These are phyloP conservation scores for Chrysomallon squamiferum DNA, from an alignment of 1,140 invertebrate species.

Conservation along the genomic window DNA sequence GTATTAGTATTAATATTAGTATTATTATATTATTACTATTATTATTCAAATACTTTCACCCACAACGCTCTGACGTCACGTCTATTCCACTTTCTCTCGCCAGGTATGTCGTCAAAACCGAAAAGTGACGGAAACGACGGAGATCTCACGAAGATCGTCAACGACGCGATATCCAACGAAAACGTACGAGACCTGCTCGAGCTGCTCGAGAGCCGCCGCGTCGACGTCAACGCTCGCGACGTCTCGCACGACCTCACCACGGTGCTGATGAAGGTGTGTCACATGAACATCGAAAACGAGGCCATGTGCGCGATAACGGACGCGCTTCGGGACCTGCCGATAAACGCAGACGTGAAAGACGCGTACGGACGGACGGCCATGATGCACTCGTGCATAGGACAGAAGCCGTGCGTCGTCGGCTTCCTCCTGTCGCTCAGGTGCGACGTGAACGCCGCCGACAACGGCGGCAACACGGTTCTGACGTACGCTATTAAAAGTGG, in stretches of 20 bases:
- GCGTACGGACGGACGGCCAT: constrained; percentile 26
- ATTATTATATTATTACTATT: no score
- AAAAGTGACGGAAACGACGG: no score
- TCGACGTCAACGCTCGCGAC: constrained; percentile 10
- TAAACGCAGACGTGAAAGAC: constrained; percentile 30
- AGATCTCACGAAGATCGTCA: no score
- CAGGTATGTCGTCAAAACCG: no score
- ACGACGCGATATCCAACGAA: no score
- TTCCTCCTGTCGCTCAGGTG: constrained; percentile 23
- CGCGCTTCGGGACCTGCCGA: constrained; percentile 17
- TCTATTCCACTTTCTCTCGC: no score
- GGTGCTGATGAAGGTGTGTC: constrained; percentile 32
- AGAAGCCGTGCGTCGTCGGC: constrained; percentile 13
- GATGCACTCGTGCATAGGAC: constrained; percentile 37
- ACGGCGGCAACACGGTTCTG: constrained; percentile 33
- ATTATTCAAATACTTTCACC: no score
- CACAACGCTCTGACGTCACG: no score
- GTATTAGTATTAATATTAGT: no score
- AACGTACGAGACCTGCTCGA: no score
- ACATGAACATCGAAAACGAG: constrained; percentile 12
- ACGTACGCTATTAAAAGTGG: constrained; percentile 21
- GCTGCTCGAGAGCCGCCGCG: no score
- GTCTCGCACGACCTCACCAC: constrained; percentile 25
- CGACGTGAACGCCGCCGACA: constrained; percentile 20
- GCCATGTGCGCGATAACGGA: constrained; percentile 8